phyloP scores from a whole-genome alignment of 2,113 vertebrate species.

The Sisor rabdophorus region DNA sequence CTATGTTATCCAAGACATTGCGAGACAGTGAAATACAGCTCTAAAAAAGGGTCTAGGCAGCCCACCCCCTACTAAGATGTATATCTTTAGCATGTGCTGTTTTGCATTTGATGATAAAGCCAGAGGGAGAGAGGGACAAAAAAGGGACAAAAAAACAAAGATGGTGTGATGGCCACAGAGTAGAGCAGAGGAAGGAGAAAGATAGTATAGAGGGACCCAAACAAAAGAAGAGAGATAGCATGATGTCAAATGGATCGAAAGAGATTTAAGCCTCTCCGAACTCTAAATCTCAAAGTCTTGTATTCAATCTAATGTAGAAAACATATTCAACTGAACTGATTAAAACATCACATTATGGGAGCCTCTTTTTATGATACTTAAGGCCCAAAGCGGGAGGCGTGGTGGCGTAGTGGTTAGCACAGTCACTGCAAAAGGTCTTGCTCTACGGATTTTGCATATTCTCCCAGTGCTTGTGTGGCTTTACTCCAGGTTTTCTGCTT shows the following conservation, averaged over 20 bases:
- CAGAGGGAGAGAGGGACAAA: constrained; percentile 21
- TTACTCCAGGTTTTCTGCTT: too few relatives aligned
- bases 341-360: not conserved
- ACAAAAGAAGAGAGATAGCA: constrained; percentile 12
- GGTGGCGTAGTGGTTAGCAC: too few relatives aligned
- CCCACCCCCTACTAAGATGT: constrained; percentile 23
- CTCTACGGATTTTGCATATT: too few relatives aligned
- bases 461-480: too few relatives aligned
- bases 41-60: constrained; percentile 21
- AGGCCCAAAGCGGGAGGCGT: too few relatives aligned
- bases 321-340: not conserved
- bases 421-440: too few relatives aligned
- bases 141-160: constrained; percentile 19
- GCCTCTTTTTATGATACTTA: not conserved
- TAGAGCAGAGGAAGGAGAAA: not conserved
- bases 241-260: not conserved
- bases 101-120: constrained; percentile 65
- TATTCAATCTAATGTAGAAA: not conserved
- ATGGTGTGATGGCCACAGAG: not conserved
- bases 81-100: constrained; percentile 50
- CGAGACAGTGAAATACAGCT: constrained; percentile 17
- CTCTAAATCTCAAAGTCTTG: not conserved
- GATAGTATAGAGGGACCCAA: not conserved
- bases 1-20: constrained; percentile 32
- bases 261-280: not conserved